These are phyloP conservation scores for Danionella cerebrum DNA, from an alignment of 2,113 vertebrate genomes.

Conservation along the genomic window DNA sequence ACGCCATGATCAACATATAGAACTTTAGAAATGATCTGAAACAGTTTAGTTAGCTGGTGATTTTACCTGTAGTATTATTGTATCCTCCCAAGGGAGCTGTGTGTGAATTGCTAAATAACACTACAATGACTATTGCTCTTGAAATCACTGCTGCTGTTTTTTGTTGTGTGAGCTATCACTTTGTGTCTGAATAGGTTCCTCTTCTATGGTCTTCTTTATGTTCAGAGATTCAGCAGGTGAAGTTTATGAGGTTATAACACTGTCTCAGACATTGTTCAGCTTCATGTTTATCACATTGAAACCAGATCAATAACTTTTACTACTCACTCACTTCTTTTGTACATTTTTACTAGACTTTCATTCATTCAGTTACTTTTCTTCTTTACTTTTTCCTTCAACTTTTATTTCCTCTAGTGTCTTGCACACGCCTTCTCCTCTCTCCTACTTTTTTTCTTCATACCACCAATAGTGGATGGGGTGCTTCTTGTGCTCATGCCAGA, in stretches of 20 bases:
- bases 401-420: not conserved
- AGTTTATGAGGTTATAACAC: not conserved
- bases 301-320: not conserved
- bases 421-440: not conserved
- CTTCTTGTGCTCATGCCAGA: conserved; percentile 50
- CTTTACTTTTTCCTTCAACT: not conserved
- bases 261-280: not conserved
- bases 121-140: no score
- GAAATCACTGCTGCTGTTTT: no score
- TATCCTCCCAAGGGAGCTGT: not conserved
- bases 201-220: not conserved
- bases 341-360: not conserved
- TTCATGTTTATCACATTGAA: not conserved
- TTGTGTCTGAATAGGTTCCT: not conserved
- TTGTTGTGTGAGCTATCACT: no score
- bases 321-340: not conserved
- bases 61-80: not conserved
- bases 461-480: conserved; percentile 23
- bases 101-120: no score
- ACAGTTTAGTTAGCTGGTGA: not conserved
- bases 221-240: not conserved
- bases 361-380: not conserved
- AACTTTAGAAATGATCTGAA: not conserved
- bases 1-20: not conserved
- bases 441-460: not conserved